Base-by-base conservation (phyloP, 2,113 vertebrate genomes). In the Pygathrix nemaeus region DNA sequence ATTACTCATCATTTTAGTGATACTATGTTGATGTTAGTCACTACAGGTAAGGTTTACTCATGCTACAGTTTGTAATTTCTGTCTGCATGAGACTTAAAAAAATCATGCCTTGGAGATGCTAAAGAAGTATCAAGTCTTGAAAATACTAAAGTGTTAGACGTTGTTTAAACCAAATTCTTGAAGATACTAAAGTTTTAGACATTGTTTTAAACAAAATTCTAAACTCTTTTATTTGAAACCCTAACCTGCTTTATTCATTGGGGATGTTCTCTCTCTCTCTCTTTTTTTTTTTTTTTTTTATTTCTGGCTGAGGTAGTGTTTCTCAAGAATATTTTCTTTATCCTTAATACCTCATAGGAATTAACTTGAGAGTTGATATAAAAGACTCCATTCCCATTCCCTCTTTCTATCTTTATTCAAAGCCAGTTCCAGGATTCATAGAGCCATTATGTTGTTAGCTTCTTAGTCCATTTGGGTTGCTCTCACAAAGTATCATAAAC, bases 11-110 rank as follows among this genome's bases (percentile, higher is more conserved):
- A 18, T 61, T 40, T 92, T 87, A 81, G 76, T 50, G 40, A 64
- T 38, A 17, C 2, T 45, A 1, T 50, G 12, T 12, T 40, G 9
- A 16, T 64, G 2, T 91, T 93, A 78, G 32, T 95, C 92, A 86
- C 10, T 50, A 25, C 10, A 84, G 91, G 43, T 84, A 50, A 76
- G 32, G 43, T 82, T 90, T 94, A 87, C 79, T 95, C 89, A 93
- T 61, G 38, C 55, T 95, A 1, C 48, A 27, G 32, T 89, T 90
- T 79, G 52, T 95, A 25, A 90, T 88, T 85, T 82, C 66, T 73
- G 23, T 75, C 20, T 32, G 4, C 8, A 9, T 72, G 21, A 83
- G 68, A 91, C 52, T 88, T 40, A 43, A 38, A 55, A 50, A 86
- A 90, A 40, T 57, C 10, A 43, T 66, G 16, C 16, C 55, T 87